Percentiles rank a stretch among this genome's conserved stretches.
Conservation (phyloP, 64 coral and sea anemone genomes). For the Anthopleura sola region DNA sequence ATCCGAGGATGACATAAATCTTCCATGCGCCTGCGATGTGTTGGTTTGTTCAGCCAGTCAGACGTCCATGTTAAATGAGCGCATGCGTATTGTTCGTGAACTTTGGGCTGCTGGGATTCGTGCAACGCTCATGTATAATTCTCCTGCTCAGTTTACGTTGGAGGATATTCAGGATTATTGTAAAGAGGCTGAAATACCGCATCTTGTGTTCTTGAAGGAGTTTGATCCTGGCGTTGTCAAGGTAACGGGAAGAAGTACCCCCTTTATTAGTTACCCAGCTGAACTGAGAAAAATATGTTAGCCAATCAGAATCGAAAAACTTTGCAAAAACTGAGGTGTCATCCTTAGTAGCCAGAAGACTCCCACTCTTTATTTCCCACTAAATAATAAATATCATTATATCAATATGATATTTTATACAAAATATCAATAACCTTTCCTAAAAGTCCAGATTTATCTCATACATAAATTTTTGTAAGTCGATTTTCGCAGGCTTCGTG, state of each 20-base stretch:
- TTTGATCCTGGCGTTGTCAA: conserved; percentile 60
- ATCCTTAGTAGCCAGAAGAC: too few species aligned
- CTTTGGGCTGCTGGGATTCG: conserved; percentile 69
- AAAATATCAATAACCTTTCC: too few species aligned
- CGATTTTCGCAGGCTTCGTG: too few species aligned
- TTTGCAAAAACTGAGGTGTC: too few species aligned
- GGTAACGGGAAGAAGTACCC: conserved; percentile 18
- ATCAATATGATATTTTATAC: too few species aligned
- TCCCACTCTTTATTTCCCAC: too few species aligned
- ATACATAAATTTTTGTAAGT: too few species aligned
- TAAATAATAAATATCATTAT: too few species aligned
- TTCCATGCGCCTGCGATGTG: conserved; percentile 65
- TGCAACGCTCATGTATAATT: conserved; percentile 75
- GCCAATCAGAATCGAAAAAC: too few species aligned
- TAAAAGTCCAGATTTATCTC: too few species aligned
- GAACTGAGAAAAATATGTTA: too few species aligned
- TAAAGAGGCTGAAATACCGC: conserved; percentile 55
- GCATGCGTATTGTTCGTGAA: conserved; percentile 75
- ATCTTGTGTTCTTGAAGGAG: conserved; percentile 80
- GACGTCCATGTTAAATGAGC: conserved; percentile 57
- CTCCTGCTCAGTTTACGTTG: conserved; percentile 40
- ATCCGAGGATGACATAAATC: conserved; percentile 33
- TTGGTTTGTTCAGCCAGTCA: conserved; percentile 74
- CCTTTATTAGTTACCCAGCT: too few species aligned
- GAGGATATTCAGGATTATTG: conserved; percentile 86